A percentile compares a stretch with the other conserved stretches of the same genome.
These are phyloP conservation scores for Monoplex corrugatus DNA, from an alignment of 2,888 invertebrate genomes.

Conservation along the genomic window DNA sequence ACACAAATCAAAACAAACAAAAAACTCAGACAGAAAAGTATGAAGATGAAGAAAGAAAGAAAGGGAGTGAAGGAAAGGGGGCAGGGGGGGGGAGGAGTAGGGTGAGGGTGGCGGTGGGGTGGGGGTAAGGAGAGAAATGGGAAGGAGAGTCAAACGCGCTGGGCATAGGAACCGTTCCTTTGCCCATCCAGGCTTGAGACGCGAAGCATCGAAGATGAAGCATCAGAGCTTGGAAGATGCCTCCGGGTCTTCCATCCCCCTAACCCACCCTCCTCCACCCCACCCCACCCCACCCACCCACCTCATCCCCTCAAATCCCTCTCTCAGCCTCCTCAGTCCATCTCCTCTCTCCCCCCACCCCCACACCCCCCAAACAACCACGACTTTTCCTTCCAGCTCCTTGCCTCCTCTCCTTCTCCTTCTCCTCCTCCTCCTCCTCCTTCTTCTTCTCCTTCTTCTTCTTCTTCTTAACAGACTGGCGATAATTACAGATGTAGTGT, in stretches of 20 bases:
- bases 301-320: not conserved
- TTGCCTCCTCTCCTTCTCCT: not conserved
- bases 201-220: not conserved
- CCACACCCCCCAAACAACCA: not conserved
- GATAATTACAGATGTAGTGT: conserved; percentile 57
- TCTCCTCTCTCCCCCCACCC: not conserved
- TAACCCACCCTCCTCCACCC: not conserved
- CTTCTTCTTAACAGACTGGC: conserved; percentile 46
- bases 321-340: too few species aligned
- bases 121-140: too few species aligned
- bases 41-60: not conserved
- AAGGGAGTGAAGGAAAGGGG: too few species aligned
- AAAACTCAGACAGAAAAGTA: too few species aligned
- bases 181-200: conserved; percentile 14
- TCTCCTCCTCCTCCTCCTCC: not conserved
- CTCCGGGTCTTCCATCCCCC: not conserved
- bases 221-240: not conserved
- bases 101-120: too few species aligned
- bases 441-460: not conserved
- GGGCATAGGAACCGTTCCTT: too few species aligned
- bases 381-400: not conserved
- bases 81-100: too few species aligned
- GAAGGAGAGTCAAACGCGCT: too few species aligned
- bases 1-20: too few species aligned
- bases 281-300: not conserved